Evolutionary conservation across 2,797 vertebrate genomes (phyloP).

Genomic region (Hoplostethus atlanticus): DNA sequence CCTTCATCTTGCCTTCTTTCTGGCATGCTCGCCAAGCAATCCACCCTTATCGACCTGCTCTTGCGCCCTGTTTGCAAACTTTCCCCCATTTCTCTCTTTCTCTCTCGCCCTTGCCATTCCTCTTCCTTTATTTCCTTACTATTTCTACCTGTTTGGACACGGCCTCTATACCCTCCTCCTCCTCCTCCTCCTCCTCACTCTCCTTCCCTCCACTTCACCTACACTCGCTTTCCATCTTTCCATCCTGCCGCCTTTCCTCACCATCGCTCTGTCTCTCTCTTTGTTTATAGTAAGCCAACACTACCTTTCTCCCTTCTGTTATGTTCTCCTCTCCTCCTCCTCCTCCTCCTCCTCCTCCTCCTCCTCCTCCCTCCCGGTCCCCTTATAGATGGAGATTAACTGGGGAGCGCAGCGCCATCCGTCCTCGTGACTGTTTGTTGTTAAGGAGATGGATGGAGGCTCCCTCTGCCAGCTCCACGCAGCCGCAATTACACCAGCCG

Average conservation of each 20-base stretch:
- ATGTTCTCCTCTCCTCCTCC: conserved; percentile 55
- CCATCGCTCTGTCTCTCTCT: conserved; percentile 38
- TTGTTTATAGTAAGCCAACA: conserved; percentile 66
- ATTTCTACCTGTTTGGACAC: conserved; percentile 17
- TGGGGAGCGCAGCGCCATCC: conserved; percentile 83
- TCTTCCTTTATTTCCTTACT: conserved; percentile 30
- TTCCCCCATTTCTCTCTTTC: conserved; percentile 41
- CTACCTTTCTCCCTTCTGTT: conserved; percentile 63
- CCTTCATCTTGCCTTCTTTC: conserved; percentile 42
- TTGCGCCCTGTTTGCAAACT: conserved; percentile 67
- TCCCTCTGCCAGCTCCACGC: conserved; percentile 86
- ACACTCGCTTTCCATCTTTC: conserved; percentile 9
- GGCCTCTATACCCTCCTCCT: not conserved
- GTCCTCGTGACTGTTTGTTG: conserved; percentile 91
- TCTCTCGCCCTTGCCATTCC: conserved; percentile 9
- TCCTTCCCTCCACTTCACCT: not conserved
- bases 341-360: conserved; percentile 1
- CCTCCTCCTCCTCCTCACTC: not conserved
- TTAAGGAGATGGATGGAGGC: conserved; percentile 90
- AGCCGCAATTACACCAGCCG: conserved; percentile 87
- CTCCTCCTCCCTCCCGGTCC: conserved; percentile 38
- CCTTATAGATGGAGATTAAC: conserved; percentile 89
- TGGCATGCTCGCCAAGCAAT: conserved; percentile 42
- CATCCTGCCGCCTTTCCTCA: conserved; percentile 29
- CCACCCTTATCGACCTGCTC: conserved; percentile 53